Percentiles rank a stretch among this genome's conserved stretches.
Conservation (phyloP, 2,888 invertebrate genomes). For the Athrips mouffetella region DNA sequence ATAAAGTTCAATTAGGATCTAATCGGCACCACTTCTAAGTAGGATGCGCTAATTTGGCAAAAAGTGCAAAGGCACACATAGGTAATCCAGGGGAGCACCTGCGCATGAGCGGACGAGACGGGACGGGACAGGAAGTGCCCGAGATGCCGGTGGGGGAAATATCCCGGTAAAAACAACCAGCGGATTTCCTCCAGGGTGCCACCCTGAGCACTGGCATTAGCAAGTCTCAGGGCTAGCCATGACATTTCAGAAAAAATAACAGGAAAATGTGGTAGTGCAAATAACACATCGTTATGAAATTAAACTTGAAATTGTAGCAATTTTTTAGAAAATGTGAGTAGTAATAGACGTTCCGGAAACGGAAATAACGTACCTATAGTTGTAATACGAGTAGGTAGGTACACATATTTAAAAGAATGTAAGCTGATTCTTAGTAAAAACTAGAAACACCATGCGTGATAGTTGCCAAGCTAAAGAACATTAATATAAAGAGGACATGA, state of each 20-base stretch:
- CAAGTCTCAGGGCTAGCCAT: not conserved
- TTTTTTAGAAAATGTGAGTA: not conserved
- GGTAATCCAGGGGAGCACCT: not conserved
- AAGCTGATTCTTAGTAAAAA: too few relatives aligned
- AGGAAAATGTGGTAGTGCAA: not conserved
- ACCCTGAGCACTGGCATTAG: not conserved
- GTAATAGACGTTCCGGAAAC: too few relatives aligned
- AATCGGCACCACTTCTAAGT: slow-evolving; percentile 2
- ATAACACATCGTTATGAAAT: too few relatives aligned
- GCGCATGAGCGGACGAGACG: not conserved
- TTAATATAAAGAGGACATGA: not conserved
- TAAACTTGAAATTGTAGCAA: not conserved
- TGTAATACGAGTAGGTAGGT: too few relatives aligned
- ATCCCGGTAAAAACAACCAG: not conserved
- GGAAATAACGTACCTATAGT: too few relatives aligned
- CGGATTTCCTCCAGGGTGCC: slow-evolving; percentile 3
- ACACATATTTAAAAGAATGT: too few relatives aligned
- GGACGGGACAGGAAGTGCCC: not conserved
- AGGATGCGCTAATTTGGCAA: not conserved
- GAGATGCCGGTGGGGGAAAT: not conserved
- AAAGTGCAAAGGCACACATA: not conserved
- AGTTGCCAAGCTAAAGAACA: too few relatives aligned
- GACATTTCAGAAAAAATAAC: not conserved
- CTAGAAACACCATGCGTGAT: too few relatives aligned
- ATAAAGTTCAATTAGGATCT: not conserved